Conservation (phyloP, 1,140 invertebrate genomes). For the Aphidius gifuensis region DNA sequence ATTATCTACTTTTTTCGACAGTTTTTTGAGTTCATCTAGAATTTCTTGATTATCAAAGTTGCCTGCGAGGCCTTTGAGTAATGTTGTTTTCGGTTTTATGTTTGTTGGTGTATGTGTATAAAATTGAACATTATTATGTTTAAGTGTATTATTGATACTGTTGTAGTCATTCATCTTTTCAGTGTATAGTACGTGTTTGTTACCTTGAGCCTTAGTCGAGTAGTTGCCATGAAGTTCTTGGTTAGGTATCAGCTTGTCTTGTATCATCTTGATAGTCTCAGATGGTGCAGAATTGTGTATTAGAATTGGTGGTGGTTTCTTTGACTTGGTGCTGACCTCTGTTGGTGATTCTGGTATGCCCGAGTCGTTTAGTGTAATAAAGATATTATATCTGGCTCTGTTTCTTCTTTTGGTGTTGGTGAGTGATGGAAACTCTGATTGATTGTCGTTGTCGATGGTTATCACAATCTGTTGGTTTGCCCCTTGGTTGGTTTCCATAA, state of each 20-base stretch:
- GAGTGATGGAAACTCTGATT: too few species aligned
- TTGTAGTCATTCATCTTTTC: conserved; percentile 11
- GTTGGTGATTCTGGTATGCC: not conserved
- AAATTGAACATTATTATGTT: conserved; percentile 6
- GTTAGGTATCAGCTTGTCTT: not conserved
- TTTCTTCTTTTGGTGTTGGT: too few species aligned
- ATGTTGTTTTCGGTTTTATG: conserved; percentile 1
- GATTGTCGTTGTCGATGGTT: too few species aligned
- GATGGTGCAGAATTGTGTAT: conserved; percentile 3
- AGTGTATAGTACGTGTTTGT: conserved; percentile 4
- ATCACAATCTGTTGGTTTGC: too few species aligned
- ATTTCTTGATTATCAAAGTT: conserved; percentile 2
- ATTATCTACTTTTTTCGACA: not conserved
- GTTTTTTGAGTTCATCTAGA: conserved; percentile 4
- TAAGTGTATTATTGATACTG: not conserved
- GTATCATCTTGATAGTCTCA: conserved; percentile 3
- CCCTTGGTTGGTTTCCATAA: too few species aligned
- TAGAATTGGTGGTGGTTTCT: conserved; percentile 11
- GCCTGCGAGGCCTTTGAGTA: conserved; percentile 14
- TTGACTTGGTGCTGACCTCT: not conserved
- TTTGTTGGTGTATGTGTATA: conserved; percentile 16
- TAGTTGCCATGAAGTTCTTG: not conserved
- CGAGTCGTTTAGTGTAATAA: too few species aligned
- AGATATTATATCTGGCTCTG: too few species aligned
- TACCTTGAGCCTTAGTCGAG: not conserved